Evolutionary conservation across 2,888 invertebrate species (phyloP).

Genomic region (Dynastes tityus): DNA sequence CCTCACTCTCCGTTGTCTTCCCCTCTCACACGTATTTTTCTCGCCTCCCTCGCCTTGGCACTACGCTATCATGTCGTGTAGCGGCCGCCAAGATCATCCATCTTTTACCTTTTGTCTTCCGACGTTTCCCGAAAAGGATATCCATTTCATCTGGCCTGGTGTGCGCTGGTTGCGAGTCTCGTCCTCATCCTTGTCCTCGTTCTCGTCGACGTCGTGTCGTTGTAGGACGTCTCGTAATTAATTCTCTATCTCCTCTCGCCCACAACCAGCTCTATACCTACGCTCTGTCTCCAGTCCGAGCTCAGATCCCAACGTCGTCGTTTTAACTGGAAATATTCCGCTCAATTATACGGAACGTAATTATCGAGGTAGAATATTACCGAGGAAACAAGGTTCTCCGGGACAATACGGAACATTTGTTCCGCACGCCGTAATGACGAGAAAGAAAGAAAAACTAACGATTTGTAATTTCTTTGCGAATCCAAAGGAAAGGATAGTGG

Average conservation of each 20-base stretch:
- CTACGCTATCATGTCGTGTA: not conserved
- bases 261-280: no score
- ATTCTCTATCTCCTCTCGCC: not conserved
- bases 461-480: constrained; percentile 1
- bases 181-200: not conserved
- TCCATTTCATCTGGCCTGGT: not conserved
- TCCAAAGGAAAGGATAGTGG: no score
- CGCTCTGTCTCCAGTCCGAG: not conserved
- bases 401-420: constrained; percentile 6
- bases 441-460: not conserved
- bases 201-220: not conserved
- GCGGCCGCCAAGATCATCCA: not conserved
- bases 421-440: not conserved
- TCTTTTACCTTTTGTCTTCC: constrained; percentile 1
- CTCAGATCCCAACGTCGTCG: not conserved
- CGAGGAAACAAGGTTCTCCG: not conserved
- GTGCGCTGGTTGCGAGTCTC: not conserved
- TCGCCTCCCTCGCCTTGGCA: no score
- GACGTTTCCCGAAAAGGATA: not conserved
- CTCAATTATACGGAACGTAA: constrained; percentile 24
- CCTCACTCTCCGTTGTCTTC: no score
- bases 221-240: constrained; percentile 7
- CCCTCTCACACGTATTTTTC: no score
- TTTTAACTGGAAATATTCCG: constrained; percentile 18
- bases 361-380: constrained; percentile 30